Evolutionary conservation across 2,797 vertebrate species (phyloP).

Genomic region (Pteropus rufus): DNA sequence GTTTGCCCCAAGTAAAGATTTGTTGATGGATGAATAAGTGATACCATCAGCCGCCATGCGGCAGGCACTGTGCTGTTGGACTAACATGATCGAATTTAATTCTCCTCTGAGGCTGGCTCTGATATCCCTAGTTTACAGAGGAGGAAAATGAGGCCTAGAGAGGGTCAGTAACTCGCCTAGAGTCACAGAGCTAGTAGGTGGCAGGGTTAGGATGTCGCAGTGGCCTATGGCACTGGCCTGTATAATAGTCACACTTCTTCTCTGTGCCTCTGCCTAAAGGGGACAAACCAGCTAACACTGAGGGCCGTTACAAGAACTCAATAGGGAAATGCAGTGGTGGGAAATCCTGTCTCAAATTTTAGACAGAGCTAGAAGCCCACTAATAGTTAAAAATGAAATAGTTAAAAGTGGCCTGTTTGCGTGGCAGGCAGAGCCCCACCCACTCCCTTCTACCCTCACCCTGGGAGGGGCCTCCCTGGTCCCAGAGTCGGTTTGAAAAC

Average conservation of each 20-base stretch:
- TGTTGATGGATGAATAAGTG: background rate
- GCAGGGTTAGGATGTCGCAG: background rate
- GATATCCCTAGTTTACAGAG: background rate
- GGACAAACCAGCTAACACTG: background rate
- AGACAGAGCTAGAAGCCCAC: background rate
- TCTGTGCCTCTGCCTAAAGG: background rate
- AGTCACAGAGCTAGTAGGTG: background rate
- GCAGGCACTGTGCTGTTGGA: background rate
- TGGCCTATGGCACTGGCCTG: rapidly evolving
- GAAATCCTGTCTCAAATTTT: background rate
- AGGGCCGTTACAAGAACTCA: background rate
- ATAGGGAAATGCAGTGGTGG: background rate
- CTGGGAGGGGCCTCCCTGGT: background rate
- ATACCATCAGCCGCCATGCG: rapidly evolving
- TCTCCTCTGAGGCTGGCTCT: background rate
- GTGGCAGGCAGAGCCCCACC: background rate
- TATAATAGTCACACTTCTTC: background rate
- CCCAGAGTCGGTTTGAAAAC: rapidly evolving
- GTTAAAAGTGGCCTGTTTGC: background rate
- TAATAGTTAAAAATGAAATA: background rate
- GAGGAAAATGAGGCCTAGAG: background rate
- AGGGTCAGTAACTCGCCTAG: background rate
- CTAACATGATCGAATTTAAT: rapidly evolving
- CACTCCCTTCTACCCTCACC: background rate
- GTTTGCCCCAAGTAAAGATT: background rate